These are phyloP conservation scores for Podarcis lilfordi DNA, from an alignment of 2,797 vertebrate species.

Conservation along the genomic window DNA sequence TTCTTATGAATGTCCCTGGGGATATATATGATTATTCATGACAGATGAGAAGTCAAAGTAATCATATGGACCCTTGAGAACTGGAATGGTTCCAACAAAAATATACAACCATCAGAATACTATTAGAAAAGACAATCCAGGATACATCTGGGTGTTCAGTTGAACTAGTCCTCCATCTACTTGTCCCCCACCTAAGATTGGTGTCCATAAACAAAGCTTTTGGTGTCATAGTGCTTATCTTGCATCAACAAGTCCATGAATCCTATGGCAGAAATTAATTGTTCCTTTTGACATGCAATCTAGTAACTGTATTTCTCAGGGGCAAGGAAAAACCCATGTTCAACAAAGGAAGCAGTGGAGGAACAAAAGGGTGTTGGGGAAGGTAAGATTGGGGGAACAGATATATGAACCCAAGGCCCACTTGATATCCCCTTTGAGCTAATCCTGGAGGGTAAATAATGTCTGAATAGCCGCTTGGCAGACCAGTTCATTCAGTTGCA, in stretches of 20 bases:
- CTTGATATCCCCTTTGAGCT: neutral
- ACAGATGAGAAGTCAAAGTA: neutral
- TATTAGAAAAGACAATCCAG: neutral
- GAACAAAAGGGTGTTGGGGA: no score
- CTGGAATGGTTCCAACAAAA: conserved; percentile 55
- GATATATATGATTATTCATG: neutral
- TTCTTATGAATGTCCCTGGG: neutral
- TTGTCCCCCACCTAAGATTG: neutral
- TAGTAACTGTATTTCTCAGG: neutral
- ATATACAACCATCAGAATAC: conserved; percentile 47
- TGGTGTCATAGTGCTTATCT: neutral
- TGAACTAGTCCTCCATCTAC: neutral
- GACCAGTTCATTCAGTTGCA: neutral
- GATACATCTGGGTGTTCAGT: neutral
- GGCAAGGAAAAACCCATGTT: neutral
- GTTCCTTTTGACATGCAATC: neutral
- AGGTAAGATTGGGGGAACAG: neutral
- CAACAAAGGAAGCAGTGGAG: no score
- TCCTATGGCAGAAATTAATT: neutral
- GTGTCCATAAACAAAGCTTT: neutral
- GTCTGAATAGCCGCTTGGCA: neutral
- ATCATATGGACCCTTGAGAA: neutral
- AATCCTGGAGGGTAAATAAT: neutral
- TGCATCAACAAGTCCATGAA: neutral
- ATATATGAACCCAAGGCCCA: neutral